phyloP scores from a whole-genome alignment of 2,888 invertebrate species.

The Dryocosmus kuriphilus region DNA sequence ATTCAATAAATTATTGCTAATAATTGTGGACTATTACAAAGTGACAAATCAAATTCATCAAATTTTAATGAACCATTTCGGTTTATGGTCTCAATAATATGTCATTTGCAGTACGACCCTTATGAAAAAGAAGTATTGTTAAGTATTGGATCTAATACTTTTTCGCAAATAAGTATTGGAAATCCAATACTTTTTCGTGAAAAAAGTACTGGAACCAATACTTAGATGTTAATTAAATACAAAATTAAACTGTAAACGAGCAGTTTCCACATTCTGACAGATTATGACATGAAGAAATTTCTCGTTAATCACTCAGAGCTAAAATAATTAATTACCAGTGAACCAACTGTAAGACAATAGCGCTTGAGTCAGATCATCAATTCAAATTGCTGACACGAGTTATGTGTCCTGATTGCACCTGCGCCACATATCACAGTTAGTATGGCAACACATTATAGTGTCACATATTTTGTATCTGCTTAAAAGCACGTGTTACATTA shows the following conservation, averaged over 20 bases:
- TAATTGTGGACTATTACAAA: background rate
- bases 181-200: no score
- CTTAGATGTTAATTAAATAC: conserved; percentile 4
- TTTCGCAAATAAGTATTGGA: no score
- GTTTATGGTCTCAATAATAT: background rate
- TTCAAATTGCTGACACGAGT: conserved; percentile 10
- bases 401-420: conserved; percentile 16
- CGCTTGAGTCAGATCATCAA: conserved; percentile 12
- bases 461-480: conserved; percentile 7
- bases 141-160: no score
- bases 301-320: background rate
- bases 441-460: conserved; percentile 1
- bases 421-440: background rate
- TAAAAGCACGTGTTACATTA: background rate
- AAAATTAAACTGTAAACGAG: background rate
- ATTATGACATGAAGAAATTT: background rate
- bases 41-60: background rate
- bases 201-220: no score
- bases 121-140: no score
- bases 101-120: background rate
- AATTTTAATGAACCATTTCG: background rate
- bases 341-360: conserved; percentile 10
- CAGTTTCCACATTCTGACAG: no score
- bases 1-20: background rate
- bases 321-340: conserved; percentile 12